Base-by-base conservation (phyloP, 2,888 invertebrate genomes). In the Philereme transversata region DNA sequence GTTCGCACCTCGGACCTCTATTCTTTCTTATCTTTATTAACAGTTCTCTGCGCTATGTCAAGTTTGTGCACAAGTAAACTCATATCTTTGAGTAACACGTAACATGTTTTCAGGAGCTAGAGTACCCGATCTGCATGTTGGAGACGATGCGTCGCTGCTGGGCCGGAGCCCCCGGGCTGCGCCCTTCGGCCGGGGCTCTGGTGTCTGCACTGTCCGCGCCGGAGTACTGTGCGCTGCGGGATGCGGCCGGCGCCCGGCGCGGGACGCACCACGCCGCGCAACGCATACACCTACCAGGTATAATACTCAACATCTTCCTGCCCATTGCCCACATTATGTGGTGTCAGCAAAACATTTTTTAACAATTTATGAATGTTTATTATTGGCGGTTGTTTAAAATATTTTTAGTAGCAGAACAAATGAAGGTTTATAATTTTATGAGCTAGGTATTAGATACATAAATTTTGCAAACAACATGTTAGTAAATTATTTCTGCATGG, bases 141-240 rank as follows among this genome's bases (percentile, higher is more conserved):
- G 99, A 99, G 86, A 93, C 98, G 52, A 99, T 99, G 98, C 97
- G 98, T 0, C 94, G 97, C 6, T 99, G 99, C 84, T 99, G 99
- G 99, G 95, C 97, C 9, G 97, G 98, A 57, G 94, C 96, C 68
- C 96, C 96, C 0, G 95, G 87, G 77, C 96, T 96, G 77, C 94
- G 99, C 5, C 99, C 99, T 0, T 97, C 98, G 0, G 98, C 99
- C 5, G 97, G 97, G 73, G 98, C 99, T 82, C 96, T 99, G 35
- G 98, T 98, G n/a, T 96, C 96, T 3, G 96, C 98, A 64, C 96
- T 97, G 0, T 95, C 96, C 4, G 97, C 98, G 3, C 98, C 99
- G 0, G 99, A 99, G 92, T 98, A 97, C 88, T 66, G 72, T 95
- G 97, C 56, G 94, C 82, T 90, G 8, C 68, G 70, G 5, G 90